These are phyloP conservation scores for Heliconius himera DNA, from an alignment of 1,140 invertebrate species.

Conservation along the genomic window DNA sequence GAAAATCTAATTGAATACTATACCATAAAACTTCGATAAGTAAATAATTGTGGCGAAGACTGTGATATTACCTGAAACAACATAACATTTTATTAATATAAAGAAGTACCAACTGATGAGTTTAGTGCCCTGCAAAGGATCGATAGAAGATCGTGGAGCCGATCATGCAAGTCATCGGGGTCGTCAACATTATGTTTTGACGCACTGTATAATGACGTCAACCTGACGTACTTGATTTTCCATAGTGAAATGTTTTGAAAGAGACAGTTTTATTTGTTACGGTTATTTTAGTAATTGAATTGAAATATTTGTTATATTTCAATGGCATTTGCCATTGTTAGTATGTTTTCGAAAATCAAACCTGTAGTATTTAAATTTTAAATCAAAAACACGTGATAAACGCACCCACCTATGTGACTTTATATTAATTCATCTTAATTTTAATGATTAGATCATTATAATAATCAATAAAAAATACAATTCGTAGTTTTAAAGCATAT, in stretches of 20 bases:
- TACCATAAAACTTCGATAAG: background rate
- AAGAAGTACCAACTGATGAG: conserved; percentile 40
- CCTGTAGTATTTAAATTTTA: no score
- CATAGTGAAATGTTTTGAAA: conserved; percentile 36
- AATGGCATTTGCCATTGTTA: no score
- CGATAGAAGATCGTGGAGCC: conserved; percentile 63
- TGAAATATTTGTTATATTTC: background rate
- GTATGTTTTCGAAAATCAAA: background rate
- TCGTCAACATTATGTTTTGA: conserved; percentile 73
- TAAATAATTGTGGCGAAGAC: background rate
- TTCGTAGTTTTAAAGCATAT: background rate
- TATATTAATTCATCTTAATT: no score
- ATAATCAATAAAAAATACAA: no score
- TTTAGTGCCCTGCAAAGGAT: conserved; percentile 48
- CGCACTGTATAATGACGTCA: conserved; percentile 66
- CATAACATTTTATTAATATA: conserved; percentile 27
- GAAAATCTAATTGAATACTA: background rate
- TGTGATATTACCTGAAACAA: conserved; percentile 67
- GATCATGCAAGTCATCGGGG: conserved; percentile 73
- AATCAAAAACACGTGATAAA: no score
- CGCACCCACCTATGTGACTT: no score
- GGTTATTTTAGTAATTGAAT: conserved; percentile 29
- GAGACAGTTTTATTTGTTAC: conserved; percentile 36
- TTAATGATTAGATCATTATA: no score
- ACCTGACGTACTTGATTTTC: conserved; percentile 46